Evolutionary conservation across 2,888 invertebrate genomes (phyloP).

Genomic region (Dugesia japonica): DNA sequence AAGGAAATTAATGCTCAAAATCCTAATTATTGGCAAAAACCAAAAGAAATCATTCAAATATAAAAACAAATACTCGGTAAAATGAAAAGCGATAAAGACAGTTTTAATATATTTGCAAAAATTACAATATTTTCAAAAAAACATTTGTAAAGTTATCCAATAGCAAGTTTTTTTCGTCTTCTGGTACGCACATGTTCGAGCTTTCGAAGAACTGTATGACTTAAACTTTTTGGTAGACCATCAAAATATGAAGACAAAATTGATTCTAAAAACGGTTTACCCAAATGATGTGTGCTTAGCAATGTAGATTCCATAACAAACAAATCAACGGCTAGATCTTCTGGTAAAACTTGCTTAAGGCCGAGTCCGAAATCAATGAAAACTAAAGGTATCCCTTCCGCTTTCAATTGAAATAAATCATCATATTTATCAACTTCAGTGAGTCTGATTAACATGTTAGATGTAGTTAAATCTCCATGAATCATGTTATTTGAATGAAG

Average conservation of each 20-base stretch:
- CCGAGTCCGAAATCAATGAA: constrained; percentile 91
- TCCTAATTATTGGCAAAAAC: no score
- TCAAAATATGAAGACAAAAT: constrained; percentile 41
- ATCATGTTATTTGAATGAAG: constrained; percentile 72
- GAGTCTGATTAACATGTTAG: constrained; percentile 65
- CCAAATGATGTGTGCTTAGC: constrained; percentile 69
- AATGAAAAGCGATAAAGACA: no score
- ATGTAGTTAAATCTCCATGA: constrained; percentile 92
- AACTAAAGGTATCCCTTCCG: constrained; percentile 50
- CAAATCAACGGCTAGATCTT: constrained; percentile 90
- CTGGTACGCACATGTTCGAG: not conserved
- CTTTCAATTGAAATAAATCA: not conserved
- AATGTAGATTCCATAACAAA: constrained; percentile 88
- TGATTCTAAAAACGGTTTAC: constrained; percentile 51
- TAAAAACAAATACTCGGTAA: no score
- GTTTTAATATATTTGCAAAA: no score
- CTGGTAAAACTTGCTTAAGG: constrained; percentile 57
- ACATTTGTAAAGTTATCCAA: not conserved
- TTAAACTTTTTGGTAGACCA: not conserved
- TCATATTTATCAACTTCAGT: constrained; percentile 42
- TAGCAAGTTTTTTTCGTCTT: not conserved
- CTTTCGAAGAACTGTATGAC: not conserved
- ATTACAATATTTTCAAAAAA: no score
- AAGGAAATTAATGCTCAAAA: no score
- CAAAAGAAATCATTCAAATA: no score